Conservation (phyloP, 2,113 vertebrate genomes). For the Gavia stellata region DNA sequence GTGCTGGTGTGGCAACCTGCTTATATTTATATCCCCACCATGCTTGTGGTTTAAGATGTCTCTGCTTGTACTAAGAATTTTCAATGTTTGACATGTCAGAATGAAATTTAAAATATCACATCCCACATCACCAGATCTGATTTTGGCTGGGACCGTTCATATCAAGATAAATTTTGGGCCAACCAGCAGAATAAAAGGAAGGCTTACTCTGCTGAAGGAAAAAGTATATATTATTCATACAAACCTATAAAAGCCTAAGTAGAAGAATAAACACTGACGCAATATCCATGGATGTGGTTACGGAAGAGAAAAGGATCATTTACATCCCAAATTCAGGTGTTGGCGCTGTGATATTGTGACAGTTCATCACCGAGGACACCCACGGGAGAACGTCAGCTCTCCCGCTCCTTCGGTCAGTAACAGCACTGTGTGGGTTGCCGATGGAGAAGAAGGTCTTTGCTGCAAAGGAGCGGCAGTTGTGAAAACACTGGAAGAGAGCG, state of each 20-base stretch:
- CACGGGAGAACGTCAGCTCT: neutral
- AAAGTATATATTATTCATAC: neutral
- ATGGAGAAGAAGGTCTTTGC: neutral
- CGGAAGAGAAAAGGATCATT: neutral
- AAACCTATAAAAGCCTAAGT: neutral
- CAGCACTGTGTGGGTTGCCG: neutral
- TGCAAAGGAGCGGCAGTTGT: neutral
- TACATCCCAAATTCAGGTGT: neutral
- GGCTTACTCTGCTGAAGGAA: neutral
- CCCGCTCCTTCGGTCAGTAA: neutral
- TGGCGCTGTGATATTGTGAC: accelerated
- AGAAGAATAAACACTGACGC: neutral
- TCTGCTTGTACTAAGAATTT: neutral
- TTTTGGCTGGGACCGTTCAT: neutral
- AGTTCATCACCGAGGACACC: neutral
- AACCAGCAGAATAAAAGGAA: neutral
- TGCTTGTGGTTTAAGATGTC: neutral
- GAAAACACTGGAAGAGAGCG: neutral
- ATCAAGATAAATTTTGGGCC: neutral
- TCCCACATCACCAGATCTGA: neutral
- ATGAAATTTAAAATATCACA: neutral
- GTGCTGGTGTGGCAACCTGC: neutral
- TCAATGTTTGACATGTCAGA: neutral
- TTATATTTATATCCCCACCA: neutral
- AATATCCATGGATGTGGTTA: neutral